These are phyloP conservation scores for Epizoanthus fatuus DNA, from an alignment of 92 coral and sea anemone genomes.

Conservation along the genomic window DNA sequence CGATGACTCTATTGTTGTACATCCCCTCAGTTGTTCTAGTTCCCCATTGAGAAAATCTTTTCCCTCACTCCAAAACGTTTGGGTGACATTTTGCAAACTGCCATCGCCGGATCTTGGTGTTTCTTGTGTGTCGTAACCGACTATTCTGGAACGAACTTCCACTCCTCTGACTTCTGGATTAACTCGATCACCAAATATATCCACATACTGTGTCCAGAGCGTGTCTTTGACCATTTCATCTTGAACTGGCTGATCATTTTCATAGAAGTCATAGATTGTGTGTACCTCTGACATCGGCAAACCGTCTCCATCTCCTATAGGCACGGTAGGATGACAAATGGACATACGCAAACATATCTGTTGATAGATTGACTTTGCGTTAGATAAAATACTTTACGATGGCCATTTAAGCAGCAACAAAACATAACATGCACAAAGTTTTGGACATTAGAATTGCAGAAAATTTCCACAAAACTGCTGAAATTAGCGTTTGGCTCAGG, in stretches of 20 bases:
- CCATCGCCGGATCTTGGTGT: conserved; percentile 13
- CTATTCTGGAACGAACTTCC: conserved; percentile 7
- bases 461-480: too few species aligned
- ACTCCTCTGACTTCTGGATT: not conserved
- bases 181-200: conserved; percentile 10
- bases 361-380: not conserved
- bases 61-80: conserved; percentile 3
- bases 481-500: too few species aligned
- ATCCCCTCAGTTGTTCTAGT: conserved; percentile 8
- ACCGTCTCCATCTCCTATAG: conserved; percentile 29
- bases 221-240: conserved; percentile 1
- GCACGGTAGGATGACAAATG: not conserved
- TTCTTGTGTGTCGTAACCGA: conserved; percentile 55
- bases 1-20: not conserved
- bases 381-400: not conserved
- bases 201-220: conserved; percentile 11
- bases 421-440: too few species aligned
- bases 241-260: conserved; percentile 26
- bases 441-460: too few species aligned
- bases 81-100: not conserved
- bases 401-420: not conserved
- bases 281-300: conserved; percentile 17
- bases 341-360: conserved; percentile 2
- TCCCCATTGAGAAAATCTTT: not conserved
- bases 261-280: conserved; percentile 16